These are phyloP conservation scores for Chinchilla lanigera DNA, from an alignment of 2,113 vertebrate species.

Conservation along the genomic window DNA sequence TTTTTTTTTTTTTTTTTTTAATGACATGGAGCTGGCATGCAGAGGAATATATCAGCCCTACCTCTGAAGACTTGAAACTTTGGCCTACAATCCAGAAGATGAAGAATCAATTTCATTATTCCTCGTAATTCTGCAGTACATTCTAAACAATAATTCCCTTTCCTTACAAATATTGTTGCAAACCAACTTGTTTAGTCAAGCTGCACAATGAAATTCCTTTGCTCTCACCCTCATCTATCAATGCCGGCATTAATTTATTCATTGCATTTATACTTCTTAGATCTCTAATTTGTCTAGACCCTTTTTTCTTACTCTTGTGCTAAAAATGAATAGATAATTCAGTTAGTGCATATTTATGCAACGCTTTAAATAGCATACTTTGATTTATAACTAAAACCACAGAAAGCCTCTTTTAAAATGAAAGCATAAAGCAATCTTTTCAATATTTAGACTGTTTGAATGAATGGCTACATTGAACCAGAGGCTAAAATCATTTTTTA, in stretches of 20 bases:
- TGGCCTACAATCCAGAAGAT: not conserved
- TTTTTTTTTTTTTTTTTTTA: not conserved
- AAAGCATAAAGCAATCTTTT: slow-evolving; percentile 57
- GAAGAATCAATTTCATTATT: slow-evolving; percentile 53
- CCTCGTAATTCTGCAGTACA: slow-evolving; percentile 28
- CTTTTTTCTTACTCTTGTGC: not conserved
- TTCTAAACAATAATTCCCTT: slow-evolving; percentile 45
- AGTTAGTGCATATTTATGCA: not conserved
- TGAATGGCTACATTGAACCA: slow-evolving; percentile 29
- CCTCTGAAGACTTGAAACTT: slow-evolving; percentile 21
- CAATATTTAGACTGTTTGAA: slow-evolving; percentile 50
- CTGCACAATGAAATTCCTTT: slow-evolving; percentile 18
- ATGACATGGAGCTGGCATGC: not conserved
- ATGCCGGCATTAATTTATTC: slow-evolving; percentile 62
- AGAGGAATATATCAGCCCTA: not conserved
- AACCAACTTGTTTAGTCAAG: slow-evolving; percentile 49
- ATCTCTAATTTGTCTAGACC: slow-evolving; percentile 55
- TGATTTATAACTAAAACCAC: slow-evolving; percentile 1
- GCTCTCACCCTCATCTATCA: slow-evolving; percentile 54
- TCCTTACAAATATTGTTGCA: slow-evolving; percentile 1
- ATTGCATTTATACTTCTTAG: slow-evolving; percentile 60
- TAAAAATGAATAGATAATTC: slow-evolving; percentile 35
- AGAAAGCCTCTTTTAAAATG: slow-evolving; percentile 38
- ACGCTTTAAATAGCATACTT: slow-evolving; percentile 14
- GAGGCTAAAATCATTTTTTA: slow-evolving; percentile 4